These are phyloP conservation scores for Leuciscus idus DNA, from an alignment of 2,113 vertebrate species.

Conservation along the genomic window DNA sequence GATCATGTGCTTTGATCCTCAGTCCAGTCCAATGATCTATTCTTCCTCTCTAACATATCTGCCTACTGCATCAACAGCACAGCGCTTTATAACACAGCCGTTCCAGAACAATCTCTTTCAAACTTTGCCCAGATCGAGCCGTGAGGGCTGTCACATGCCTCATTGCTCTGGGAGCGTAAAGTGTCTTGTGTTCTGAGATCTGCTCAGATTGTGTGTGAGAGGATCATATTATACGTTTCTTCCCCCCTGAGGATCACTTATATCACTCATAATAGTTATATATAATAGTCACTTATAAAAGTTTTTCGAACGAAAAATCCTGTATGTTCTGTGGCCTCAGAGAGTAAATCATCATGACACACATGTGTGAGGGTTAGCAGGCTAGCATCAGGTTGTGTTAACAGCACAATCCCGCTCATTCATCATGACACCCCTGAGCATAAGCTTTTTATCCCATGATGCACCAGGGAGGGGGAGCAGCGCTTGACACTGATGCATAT, in stretches of 20 bases:
- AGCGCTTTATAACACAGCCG: constrained; percentile 7
- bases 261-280: background rate
- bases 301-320: too few species aligned
- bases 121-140: constrained; percentile 32
- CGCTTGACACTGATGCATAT: background rate
- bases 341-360: background rate
- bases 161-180: background rate
- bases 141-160: constrained; percentile 51
- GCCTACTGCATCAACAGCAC: constrained; percentile 34
- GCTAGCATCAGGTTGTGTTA: background rate
- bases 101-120: constrained; percentile 30
- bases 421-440: background rate
- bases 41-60: constrained; percentile 43
- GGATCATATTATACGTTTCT: background rate
- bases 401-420: background rate
- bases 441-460: constrained; percentile 1
- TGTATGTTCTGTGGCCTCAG: background rate
- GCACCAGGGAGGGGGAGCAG: background rate
- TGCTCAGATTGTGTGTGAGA: background rate
- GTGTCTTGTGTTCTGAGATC: background rate
- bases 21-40: constrained; percentile 51
- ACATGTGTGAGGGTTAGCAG: constrained; percentile 1
- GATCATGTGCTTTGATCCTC: constrained; percentile 49
- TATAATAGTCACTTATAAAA: too few species aligned
- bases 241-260: background rate